A percentile compares a stretch with the other conserved stretches of the same genome.
These are phyloP conservation scores for Sapayoa aenigma DNA, from an alignment of 2,113 vertebrate genomes.

Conservation along the genomic window DNA sequence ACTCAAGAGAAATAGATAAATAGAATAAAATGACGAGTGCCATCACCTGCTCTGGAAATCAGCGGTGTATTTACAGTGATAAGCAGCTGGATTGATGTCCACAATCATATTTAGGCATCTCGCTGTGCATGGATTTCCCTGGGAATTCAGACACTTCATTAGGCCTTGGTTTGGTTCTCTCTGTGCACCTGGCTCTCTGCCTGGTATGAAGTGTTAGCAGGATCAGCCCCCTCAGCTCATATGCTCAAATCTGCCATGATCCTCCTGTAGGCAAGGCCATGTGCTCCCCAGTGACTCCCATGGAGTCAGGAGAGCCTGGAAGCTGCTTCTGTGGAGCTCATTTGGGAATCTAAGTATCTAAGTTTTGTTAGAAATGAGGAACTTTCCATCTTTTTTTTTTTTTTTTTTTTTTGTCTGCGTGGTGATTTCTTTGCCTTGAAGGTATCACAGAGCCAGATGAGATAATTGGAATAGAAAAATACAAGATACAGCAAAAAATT, in stretches of 20 bases:
- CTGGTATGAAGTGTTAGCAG: conserved; percentile 40
- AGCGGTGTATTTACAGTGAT: neutral
- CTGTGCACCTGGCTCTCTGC: conserved; percentile 27
- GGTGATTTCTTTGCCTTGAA: conserved; percentile 3
- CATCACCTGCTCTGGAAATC: neutral
- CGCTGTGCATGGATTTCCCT: neutral
- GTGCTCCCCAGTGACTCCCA: neutral
- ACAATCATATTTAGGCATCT: neutral
- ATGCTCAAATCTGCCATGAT: conserved; percentile 28
- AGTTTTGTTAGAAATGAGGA: neutral
- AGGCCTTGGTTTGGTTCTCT: conserved; percentile 32
- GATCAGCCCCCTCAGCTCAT: conserved; percentile 41
- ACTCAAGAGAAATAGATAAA: neutral
- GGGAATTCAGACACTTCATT: conserved; percentile 54
- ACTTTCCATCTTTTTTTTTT: neutral
- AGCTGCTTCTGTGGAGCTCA: neutral
- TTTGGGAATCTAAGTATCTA: neutral
- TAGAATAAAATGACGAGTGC: neutral
- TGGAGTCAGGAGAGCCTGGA: neutral
- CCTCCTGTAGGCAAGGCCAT: neutral
- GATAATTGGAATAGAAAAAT: neutral
- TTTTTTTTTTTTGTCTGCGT: neutral
- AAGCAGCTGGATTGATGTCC: neutral
- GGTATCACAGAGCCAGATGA: neutral
- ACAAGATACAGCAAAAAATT: neutral